Percentiles rank a stretch among this genome's conserved stretches.
Evolutionary conservation across 2,113 vertebrate genomes (phyloP).

Genomic region (Panurus biarmicus): DNA sequence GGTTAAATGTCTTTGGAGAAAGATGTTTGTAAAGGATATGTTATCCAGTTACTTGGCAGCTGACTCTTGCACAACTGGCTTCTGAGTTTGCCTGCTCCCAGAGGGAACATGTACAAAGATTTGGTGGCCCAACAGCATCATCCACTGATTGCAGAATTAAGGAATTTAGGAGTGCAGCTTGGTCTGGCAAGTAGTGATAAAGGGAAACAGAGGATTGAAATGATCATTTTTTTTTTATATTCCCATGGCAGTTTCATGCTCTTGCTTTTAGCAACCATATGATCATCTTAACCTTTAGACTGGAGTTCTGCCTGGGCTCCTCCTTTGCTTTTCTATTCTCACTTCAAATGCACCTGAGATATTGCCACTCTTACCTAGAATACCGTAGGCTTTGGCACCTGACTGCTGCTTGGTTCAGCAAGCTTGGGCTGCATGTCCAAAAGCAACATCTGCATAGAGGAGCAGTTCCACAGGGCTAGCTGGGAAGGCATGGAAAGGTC

Average conservation of each 20-base stretch:
- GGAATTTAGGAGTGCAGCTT: background rate
- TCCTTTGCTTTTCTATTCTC: background rate
- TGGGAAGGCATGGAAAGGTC: background rate
- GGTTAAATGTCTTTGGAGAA: background rate
- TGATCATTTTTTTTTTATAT: background rate
- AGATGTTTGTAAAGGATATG: background rate
- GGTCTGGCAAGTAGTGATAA: fast-evolving
- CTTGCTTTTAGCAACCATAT: background rate
- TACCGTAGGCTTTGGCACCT: background rate
- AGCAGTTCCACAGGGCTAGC: background rate
- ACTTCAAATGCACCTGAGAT: background rate
- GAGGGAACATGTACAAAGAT: background rate
- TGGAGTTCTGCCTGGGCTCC: background rate
- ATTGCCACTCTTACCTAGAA: background rate
- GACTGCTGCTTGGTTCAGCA: background rate
- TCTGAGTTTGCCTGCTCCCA: background rate
- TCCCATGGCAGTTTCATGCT: background rate
- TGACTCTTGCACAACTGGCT: background rate
- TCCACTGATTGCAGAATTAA: background rate
- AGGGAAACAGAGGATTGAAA: background rate
- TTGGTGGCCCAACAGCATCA: background rate
- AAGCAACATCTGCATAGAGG: background rate
- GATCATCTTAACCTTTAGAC: background rate
- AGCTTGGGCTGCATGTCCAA: background rate
- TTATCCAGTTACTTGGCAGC: background rate